Conservation (phyloP, 2,888 invertebrate genomes). For the Lacanobia wlatinum region DNA sequence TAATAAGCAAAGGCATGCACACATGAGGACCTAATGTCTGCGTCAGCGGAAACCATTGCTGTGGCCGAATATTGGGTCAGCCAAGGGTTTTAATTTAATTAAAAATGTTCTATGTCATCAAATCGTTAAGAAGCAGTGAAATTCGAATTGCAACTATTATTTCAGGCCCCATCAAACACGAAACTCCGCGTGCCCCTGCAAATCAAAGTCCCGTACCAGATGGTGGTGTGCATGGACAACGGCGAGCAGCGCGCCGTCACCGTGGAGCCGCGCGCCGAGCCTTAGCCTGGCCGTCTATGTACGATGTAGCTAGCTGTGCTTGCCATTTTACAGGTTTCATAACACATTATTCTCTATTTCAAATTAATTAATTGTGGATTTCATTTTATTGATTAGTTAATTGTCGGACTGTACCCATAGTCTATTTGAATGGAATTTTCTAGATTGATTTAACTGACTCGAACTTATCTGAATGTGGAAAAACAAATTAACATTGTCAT, state of each 20-base stretch:
- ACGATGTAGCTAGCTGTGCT: neutral
- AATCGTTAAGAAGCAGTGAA: too few relatives aligned
- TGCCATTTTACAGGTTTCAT: neutral
- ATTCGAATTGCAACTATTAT: too few relatives aligned
- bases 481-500: neutral
- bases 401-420: neutral
- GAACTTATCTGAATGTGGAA: neutral
- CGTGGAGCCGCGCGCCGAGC: conserved; percentile 73
- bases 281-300: neutral
- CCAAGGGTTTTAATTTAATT: too few relatives aligned
- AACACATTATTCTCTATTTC: neutral
- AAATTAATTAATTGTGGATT: neutral
- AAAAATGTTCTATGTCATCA: too few relatives aligned
- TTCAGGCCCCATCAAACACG: conserved; percentile 84
- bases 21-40: too few relatives aligned
- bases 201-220: conserved; percentile 87
- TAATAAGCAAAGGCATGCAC: too few relatives aligned
- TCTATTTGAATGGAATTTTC: neutral
- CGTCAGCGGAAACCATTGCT: too few relatives aligned
- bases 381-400: neutral
- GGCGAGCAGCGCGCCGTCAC: conserved; percentile 81
- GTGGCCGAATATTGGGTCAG: too few relatives aligned
- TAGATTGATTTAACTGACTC: neutral
- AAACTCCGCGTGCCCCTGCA: conserved; percentile 84
- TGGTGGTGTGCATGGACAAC: conserved; percentile 81